Percentiles rank a stretch among this genome's conserved stretches.
phyloP scores from a whole-genome alignment of 2,113 vertebrate species.

The Lutjanus erythropterus region DNA sequence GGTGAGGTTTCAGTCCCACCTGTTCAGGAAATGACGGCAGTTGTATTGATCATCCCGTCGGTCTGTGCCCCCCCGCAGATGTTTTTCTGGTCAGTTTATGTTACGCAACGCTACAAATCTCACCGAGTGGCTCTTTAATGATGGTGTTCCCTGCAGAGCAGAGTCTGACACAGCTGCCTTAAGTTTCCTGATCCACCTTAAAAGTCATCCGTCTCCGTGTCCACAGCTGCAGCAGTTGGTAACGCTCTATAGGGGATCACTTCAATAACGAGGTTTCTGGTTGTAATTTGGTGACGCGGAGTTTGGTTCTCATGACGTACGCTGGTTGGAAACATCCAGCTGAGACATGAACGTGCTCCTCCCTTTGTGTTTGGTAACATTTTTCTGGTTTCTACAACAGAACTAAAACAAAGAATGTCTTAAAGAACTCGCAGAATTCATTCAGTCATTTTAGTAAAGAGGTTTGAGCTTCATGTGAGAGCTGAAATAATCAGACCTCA shows the following conservation, averaged over 20 bases:
- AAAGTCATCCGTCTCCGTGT: not conserved
- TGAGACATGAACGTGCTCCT: slow-evolving; percentile 13
- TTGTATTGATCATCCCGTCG: not conserved
- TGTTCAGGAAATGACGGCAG: slow-evolving; percentile 23
- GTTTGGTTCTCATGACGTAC: slow-evolving; percentile 11
- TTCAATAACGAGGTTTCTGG: not conserved
- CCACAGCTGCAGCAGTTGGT: not conserved
- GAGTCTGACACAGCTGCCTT: slow-evolving; percentile 13
- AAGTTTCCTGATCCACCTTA: not conserved
- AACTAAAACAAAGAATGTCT: not conserved
- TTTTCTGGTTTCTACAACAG: not conserved
- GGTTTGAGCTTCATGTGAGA: too few species aligned
- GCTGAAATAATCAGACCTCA: too few species aligned
- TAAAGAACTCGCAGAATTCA: too few species aligned
- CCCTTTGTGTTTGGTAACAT: not conserved
- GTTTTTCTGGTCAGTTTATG: not conserved
- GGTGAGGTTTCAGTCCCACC: slow-evolving; percentile 24
- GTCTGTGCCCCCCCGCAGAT: not conserved
- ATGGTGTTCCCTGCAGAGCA: not conserved
- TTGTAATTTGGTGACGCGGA: slow-evolving; percentile 1
- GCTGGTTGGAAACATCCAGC: not conserved
- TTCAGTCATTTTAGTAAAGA: too few species aligned
- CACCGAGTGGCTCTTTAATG: not conserved
- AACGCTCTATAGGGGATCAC: not conserved
- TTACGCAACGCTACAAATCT: not conserved